Percentiles rank a stretch among this genome's conserved stretches.
phyloP scores from a whole-genome alignment of 2,113 vertebrate species.

The Albula glossodonta region DNA sequence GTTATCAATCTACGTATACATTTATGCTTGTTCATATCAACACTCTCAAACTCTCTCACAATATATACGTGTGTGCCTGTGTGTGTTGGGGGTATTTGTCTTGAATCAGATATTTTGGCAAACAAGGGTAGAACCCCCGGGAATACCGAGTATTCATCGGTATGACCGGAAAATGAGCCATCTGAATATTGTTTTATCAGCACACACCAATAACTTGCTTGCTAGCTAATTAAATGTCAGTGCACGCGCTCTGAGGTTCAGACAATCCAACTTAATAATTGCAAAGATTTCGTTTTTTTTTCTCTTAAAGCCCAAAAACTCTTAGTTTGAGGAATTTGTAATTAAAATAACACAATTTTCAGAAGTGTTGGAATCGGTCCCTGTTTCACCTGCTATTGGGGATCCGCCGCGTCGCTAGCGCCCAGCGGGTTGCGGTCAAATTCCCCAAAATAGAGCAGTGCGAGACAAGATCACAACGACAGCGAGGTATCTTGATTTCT shows the following conservation, averaged over 20 bases:
- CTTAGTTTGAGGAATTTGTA: not conserved
- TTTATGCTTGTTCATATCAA: not conserved
- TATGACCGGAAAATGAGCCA: not conserved
- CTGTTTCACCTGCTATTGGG: constrained; percentile 47
- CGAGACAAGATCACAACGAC: not conserved
- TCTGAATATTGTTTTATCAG: not conserved
- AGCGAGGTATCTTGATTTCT: not conserved
- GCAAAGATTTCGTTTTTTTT: not conserved
- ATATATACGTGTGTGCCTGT: no score
- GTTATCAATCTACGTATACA: not conserved
- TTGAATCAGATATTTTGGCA: no score
- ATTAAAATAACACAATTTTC: constrained; percentile 46
- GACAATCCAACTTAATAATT: not conserved
- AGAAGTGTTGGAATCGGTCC: constrained; percentile 38
- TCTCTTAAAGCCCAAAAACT: not conserved
- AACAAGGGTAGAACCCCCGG: not conserved
- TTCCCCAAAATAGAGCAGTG: not conserved
- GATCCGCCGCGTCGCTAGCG: constrained; percentile 46
- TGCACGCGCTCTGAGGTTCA: not conserved
- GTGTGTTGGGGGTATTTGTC: no score
- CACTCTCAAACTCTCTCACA: no score
- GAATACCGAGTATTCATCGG: not conserved
- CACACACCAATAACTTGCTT: not conserved
- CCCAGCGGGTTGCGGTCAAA: not conserved
- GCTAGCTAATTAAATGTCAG: not conserved